Conservation (phyloP, 2,797 vertebrate genomes). For the Enteromius paludinosus region DNA sequence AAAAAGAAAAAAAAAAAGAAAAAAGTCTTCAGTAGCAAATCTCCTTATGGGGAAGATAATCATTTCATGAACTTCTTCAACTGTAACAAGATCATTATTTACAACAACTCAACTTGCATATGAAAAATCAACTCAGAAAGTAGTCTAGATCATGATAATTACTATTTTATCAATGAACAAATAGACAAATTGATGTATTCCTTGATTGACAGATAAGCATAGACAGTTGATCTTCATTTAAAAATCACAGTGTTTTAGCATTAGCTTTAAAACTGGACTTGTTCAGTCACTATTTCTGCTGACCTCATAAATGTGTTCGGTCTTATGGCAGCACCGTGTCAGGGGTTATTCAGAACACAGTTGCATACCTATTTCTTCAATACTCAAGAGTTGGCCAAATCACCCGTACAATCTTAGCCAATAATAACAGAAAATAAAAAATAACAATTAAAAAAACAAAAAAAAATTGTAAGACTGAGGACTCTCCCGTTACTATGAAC, state of each 20-base stretch:
- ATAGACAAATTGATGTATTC: neutral
- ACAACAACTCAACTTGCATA: slow-evolving; percentile 10
- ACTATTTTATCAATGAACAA: neutral
- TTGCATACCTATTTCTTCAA: slow-evolving; percentile 24
- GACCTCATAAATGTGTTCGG: slow-evolving; percentile 5
- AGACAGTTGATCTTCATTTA: slow-evolving; percentile 28
- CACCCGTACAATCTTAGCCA: slow-evolving; percentile 13
- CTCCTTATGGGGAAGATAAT: slow-evolving; percentile 25
- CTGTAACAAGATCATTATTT: slow-evolving; percentile 19
- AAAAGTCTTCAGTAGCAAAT: slow-evolving; percentile 27
- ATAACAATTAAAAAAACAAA: neutral
- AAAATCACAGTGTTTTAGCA: slow-evolving; percentile 41
- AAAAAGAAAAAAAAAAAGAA: slow-evolving; percentile 3
- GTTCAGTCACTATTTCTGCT: slow-evolving; percentile 26
- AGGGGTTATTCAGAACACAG: neutral
- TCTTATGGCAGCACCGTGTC: neutral
- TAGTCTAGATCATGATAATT: neutral
- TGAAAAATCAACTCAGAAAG: slow-evolving; percentile 7
- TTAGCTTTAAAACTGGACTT: slow-evolving; percentile 42
- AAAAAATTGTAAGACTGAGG: slow-evolving; percentile 1
- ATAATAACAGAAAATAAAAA: slow-evolving; percentile 7
- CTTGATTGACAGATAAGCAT: slow-evolving; percentile 25
- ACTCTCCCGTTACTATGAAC: slow-evolving; percentile 17
- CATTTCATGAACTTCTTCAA: neutral
- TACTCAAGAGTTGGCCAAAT: slow-evolving; percentile 19